Conservation (phyloP, 1,140 invertebrate species). For the Diuraphis noxia region DNA sequence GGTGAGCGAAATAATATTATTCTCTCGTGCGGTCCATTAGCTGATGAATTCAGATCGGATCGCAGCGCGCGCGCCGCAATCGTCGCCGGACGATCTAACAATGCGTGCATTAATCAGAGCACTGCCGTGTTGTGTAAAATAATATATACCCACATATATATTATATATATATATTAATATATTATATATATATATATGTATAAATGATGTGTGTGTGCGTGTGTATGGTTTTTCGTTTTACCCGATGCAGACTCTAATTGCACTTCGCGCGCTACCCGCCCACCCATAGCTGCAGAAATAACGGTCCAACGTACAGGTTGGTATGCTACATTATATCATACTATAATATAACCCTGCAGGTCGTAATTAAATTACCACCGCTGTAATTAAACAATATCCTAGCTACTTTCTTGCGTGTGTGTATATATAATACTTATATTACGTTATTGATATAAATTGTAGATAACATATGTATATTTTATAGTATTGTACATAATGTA, state of each 20-base stretch:
- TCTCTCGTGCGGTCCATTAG: slow-evolving; percentile 47
- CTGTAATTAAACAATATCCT: background rate
- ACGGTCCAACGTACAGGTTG: background rate
- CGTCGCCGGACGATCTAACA: slow-evolving; percentile 25
- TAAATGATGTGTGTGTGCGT: background rate
- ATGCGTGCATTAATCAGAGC: slow-evolving; percentile 42
- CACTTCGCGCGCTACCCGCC: background rate
- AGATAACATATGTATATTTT: background rate
- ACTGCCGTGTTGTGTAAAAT: background rate
- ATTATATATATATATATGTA: too few species aligned
- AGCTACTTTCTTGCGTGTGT: background rate
- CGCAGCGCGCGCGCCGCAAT: background rate
- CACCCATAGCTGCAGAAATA: background rate
- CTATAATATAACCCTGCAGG: background rate
- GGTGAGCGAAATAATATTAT: slow-evolving; percentile 11
- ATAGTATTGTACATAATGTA: too few species aligned
- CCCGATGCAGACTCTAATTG: slow-evolving; percentile 26
- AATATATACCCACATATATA: background rate
- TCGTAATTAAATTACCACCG: slow-evolving; percentile 26
- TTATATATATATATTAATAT: too few species aligned
- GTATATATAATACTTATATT: background rate
- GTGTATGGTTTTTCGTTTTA: slow-evolving; percentile 28
- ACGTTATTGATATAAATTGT: background rate
- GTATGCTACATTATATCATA: too few species aligned
- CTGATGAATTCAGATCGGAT: slow-evolving; percentile 38